A percentile compares a stretch with the other conserved stretches of the same genome.
These are phyloP conservation scores for Hydrochoerus hydrochaeris DNA, from an alignment of 2,113 vertebrate species.

Conservation along the genomic window DNA sequence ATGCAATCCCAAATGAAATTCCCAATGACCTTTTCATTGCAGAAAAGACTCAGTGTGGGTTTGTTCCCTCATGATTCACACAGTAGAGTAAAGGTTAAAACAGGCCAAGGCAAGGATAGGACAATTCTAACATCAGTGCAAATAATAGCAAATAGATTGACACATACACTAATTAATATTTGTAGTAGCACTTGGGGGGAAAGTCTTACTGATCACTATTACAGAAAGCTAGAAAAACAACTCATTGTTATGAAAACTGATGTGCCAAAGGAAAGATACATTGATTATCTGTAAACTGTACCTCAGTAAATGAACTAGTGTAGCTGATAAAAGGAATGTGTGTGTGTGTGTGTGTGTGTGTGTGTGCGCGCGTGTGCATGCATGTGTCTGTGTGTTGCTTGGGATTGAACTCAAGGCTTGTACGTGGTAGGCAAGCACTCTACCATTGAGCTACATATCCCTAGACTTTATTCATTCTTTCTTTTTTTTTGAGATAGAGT, in stretches of 20 bases:
- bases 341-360: not conserved
- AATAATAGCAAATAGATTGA: not conserved
- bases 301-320: conserved; percentile 41
- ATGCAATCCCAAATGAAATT: not conserved
- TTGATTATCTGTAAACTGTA: conserved; percentile 1
- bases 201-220: not conserved
- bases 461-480: not conserved
- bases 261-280: not conserved
- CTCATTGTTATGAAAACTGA: not conserved
- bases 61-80: conserved; percentile 10
- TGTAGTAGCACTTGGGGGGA: not conserved
- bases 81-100: not conserved
- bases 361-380: not conserved
- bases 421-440: not conserved
- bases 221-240: conserved; percentile 4
- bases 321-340: conserved; percentile 42
- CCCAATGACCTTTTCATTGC: not conserved
- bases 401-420: not conserved
- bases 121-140: not conserved
- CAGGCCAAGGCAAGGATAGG: not conserved
- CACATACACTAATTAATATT: not conserved
- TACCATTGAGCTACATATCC: not conserved
- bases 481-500: not conserved
- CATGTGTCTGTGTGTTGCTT: not conserved
- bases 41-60: not conserved